Base-by-base conservation (phyloP, 2,113 vertebrate genomes). In the Passer domesticus region DNA sequence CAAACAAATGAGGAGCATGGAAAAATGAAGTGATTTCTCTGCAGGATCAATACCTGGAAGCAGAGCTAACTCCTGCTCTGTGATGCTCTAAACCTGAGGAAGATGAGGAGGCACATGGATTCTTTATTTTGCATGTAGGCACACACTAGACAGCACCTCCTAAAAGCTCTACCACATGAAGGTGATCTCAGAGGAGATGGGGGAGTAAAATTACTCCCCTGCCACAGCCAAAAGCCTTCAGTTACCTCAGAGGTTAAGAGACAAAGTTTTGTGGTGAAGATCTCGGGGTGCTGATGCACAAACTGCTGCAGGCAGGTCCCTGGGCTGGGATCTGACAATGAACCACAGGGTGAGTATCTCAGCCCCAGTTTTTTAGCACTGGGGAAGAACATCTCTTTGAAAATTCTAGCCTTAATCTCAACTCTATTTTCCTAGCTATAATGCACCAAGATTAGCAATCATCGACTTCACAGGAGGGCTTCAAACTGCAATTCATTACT, bases 41-140 rank as follows among this genome's bases (percentile, higher is more conserved):
- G 37, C 44, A 90, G 72, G 80, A 70, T 43, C 75, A 60, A 0
- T 30, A 68, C 22, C 33, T 35, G 43, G 22, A 79, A 63, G 53
- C 27, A 76, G 91, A 72, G 33, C 35, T 21, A 68, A 59, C 25
- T 67, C 66, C 78, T 58, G 27, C 64, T 70, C 56, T 82, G n/a
- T 0, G 6, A 60, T 0, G 0, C 31, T 55, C 55, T 13, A 59
- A 75, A 72, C 35, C 33, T 30, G 33, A 47, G 70, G 9, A 79
- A 68, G 47, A 82, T 31, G 44, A 75, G 79, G 44, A 87, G 24
- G 43, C 64, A 74, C 35, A 13, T 0, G 3, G 58, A 46, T 67
- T 63, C 39, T 46, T 68, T 72, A 17, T 37, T 68, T 44, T 73
- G 35, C 53, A 20, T 2, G 13, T 5, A 70, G 24, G n/a, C 49